Percentiles rank a stretch among this genome's conserved stretches.
These are phyloP conservation scores for Petaurus breviceps DNA, from an alignment of 2,113 vertebrate genomes.

Conservation along the genomic window DNA sequence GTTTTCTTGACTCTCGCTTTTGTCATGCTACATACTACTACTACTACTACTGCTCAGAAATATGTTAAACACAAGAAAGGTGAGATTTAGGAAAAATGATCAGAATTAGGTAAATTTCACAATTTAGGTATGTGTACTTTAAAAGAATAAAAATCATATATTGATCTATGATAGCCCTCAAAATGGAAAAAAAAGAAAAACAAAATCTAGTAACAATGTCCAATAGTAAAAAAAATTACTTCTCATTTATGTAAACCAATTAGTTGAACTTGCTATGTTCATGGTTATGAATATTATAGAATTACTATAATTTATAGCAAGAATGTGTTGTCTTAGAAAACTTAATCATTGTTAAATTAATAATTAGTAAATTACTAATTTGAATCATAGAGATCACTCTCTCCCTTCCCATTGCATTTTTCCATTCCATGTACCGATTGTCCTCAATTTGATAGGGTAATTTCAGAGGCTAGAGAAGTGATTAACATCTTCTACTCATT, in stretches of 20 bases:
- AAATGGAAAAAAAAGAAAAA: neutral
- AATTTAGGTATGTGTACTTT: neutral
- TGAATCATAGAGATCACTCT: constrained; percentile 6
- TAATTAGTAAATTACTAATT: neutral
- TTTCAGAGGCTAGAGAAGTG: neutral
- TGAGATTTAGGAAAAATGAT: neutral
- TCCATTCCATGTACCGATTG: neutral
- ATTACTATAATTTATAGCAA: neutral
- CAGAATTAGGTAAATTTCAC: neutral
- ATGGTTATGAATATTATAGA: neutral
- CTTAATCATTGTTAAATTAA: neutral
- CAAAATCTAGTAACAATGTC: neutral
- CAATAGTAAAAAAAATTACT: neutral
- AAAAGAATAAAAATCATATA: neutral
- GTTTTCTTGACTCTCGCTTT: neutral
- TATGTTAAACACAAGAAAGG: neutral
- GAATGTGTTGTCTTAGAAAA: constrained; percentile 4
- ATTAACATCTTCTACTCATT: neutral
- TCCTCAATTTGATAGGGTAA: neutral
- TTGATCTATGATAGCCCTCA: neutral
- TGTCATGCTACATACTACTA: too few species aligned
- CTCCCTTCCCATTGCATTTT: neutral
- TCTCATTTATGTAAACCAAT: neutral
- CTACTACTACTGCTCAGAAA: neutral
- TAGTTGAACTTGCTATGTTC: neutral